Evolutionary conservation across 2,797 vertebrate genomes (phyloP), one percentile per base, ranked within the genome.

Genomic region (Sebastes oblongus): DNA sequence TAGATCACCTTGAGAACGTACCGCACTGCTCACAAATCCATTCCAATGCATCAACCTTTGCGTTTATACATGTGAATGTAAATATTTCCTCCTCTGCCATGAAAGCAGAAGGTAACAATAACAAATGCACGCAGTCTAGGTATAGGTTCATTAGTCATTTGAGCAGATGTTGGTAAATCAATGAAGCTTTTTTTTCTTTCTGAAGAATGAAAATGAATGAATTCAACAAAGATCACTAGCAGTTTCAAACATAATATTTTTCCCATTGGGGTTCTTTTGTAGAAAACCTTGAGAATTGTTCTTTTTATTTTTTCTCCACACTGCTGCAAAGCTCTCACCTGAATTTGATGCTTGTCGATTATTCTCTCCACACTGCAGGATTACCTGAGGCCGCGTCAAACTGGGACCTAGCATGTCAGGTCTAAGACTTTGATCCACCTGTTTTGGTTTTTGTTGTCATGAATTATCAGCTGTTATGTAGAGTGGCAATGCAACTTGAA

Each of bases 41-140:
- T 81, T 83, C 46, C 77, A 82, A 80, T 83, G 67, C 81, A 74
- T 84, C 78, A 72, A 24, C 58, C 67, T 83, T 73, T 84, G 77
- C 60, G 77, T 88, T 88, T 89, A 77, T 64, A 80, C 66, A 81
- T 73, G 29, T 72, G 27, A 36, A 80, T 84, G 61, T 69, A 76
- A 66, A 75, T 85, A 80, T 87, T 78, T 79, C 64, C 78, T 62
- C 66, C 74, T 67, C 50, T 77, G 71, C 72, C 66, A 62, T 80
- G 66, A 83, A 83, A 83, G 75, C 75, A 50, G 72, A 70, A 46
- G 52, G 83, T 80, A 87, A 87, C 77, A 78, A 81, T 86, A 89
- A 92, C 78, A 93, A 88, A 91, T 91, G 83, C 69, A 62, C 50
- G 36, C 77, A 78, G 81, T 81, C 72, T 75, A 77, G 65, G 60